Base-by-base conservation (phyloP, 1,140 invertebrate species). In the Hermatobates lingyangjiaoensis region DNA sequence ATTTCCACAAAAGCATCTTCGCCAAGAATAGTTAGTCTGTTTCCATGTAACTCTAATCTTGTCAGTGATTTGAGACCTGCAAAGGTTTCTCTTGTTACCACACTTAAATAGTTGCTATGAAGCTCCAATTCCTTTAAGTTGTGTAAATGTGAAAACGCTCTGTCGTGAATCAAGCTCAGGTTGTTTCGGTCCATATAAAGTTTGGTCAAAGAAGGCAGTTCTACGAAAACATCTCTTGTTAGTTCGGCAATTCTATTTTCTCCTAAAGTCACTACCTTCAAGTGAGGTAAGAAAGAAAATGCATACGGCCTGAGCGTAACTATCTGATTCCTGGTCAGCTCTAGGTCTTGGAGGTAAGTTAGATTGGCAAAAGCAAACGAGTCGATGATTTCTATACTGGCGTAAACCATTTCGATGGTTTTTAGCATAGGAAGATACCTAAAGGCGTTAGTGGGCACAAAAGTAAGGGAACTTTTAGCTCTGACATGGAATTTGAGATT, bases 1-100 rank as follows among this genome's bases (percentile, higher is more conserved):
- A 86, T 67, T 59, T 87, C 81, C 0, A 75, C 71, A 63, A 89
- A 88, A 2, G 76, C 79, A 39, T 74, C 71, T 26, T 83, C 79
- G 1, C 77, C 80, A 50, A 87, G 70, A 61, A 80, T 79, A 26
- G 74, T 73, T 51, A 87, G 72, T 48, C 70, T 65, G 62, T 87
- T 87, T n/a, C 68, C 67, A 4, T 75, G 71, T 25, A 87, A 63
- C 57, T 83, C 75, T 23, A 86, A 69, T 50, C 72, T 69, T 57
- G 69, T 67, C 39, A 87, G 66, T 57, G 73, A 75, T 15, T 71
- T 71, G 59, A 86, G 64, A 46, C 81, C 78, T n/a, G 48, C 68
- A 62, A 86, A 85, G 38, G 75, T 79, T 38, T 80, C 79, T 23
- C 72, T 71, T 4, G 77, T 79, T 53, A 84, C 61, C 21, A 77